A percentile compares a stretch with the other conserved stretches of the same genome.
phyloP scores from a whole-genome alignment of 2,113 vertebrate genomes.

The Ptilonorhynchus violaceus region DNA sequence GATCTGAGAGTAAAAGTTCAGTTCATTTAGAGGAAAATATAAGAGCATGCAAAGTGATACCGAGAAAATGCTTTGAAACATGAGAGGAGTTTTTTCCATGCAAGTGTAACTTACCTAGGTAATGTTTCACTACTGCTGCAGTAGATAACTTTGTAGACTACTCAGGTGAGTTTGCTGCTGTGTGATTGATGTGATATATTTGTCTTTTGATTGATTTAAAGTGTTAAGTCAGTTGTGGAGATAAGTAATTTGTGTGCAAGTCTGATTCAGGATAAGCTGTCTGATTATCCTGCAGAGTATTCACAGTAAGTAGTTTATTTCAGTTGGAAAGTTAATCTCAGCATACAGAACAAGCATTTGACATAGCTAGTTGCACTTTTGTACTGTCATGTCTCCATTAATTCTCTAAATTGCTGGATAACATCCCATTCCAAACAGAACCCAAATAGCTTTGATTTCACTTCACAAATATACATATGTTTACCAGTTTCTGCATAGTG shows the following conservation, averaged over 20 bases:
- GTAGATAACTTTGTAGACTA: not conserved
- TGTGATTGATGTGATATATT: not conserved
- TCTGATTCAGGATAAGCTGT: not conserved
- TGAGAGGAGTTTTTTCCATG: not conserved
- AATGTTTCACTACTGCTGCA: not conserved
- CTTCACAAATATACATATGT: not conserved
- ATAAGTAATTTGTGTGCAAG: not conserved
- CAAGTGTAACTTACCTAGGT: not conserved
- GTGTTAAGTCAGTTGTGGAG: not conserved
- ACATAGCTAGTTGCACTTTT: not conserved
- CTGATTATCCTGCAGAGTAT: not conserved
- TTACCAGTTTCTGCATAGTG: not conserved
- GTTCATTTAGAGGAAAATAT: not conserved
- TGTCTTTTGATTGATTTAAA: not conserved
- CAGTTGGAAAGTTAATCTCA: not conserved
- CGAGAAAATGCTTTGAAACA: not conserved
- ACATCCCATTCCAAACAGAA: not conserved
- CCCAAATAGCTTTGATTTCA: not conserved
- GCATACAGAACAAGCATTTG: not conserved
- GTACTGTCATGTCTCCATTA: not conserved
- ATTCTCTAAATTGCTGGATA: not conserved
- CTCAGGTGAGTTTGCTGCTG: not conserved
- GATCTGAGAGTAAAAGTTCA: not conserved
- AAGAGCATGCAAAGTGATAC: not conserved
- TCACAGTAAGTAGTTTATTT: not conserved